Conservation (phyloP, 2,888 invertebrate species). For the Erebia palarica region DNA sequence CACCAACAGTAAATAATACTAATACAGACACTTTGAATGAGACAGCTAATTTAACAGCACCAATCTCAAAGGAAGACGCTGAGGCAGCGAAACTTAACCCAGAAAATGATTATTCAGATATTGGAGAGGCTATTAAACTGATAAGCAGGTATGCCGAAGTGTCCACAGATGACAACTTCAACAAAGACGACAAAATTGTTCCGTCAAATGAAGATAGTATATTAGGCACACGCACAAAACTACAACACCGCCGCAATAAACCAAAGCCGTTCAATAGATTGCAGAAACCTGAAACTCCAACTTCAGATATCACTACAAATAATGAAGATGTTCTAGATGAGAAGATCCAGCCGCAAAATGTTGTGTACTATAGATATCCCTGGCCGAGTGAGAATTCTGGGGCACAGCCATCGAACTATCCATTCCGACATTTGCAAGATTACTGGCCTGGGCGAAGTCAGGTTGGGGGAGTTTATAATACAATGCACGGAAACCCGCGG, state of each 20-base stretch:
- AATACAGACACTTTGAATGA: conserved; percentile 40
- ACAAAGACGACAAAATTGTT: conserved; percentile 66
- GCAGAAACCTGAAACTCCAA: conserved; percentile 44
- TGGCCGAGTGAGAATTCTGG: conserved; percentile 69
- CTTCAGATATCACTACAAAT: conserved; percentile 41
- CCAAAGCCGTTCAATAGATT: conserved; percentile 55
- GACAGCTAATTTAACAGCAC: conserved; percentile 43
- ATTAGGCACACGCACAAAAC: conserved; percentile 73
- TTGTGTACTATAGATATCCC: conserved; percentile 67
- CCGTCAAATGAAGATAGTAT: conserved; percentile 63
- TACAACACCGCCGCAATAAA: conserved; percentile 71
- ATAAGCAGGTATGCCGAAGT: conserved; percentile 78
- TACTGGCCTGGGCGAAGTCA: conserved; percentile 72
- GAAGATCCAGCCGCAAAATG: conserved; percentile 52
- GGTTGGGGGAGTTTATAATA: conserved; percentile 68
- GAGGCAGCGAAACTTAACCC: conserved; percentile 71
- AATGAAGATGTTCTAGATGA: conserved; percentile 43
- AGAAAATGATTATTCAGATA: conserved; percentile 75
- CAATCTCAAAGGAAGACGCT: conserved; percentile 56
- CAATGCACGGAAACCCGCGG: conserved; percentile 67
- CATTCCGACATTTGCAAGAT: conserved; percentile 74
- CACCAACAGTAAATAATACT: conserved; percentile 28
- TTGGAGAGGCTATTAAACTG: conserved; percentile 76
- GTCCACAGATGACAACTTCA: conserved; percentile 74
- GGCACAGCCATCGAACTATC: conserved; percentile 69